Evolutionary conservation across 2,888 invertebrate species (phyloP).

Genomic region (Blastobasis lacticolella): DNA sequence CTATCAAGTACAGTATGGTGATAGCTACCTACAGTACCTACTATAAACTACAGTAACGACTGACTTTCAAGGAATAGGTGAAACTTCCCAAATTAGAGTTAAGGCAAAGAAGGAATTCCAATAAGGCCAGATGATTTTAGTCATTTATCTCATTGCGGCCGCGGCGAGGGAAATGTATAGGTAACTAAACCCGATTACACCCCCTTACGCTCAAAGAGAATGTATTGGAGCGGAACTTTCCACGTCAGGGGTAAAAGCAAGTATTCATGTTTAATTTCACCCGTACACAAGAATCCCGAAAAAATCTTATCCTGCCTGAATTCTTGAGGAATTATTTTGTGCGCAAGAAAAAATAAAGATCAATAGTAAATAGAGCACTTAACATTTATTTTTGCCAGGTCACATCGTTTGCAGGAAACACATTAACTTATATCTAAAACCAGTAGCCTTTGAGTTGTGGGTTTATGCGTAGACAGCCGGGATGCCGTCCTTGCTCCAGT

Average conservation of each 20-base stretch:
- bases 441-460: not conserved
- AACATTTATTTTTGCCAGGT: no score
- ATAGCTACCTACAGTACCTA: no score
- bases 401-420: not conserved
- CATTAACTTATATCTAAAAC: not conserved
- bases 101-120: conserved; percentile 17
- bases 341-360: not conserved
- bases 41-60: no score
- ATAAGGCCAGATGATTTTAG: conserved; percentile 37
- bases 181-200: conserved; percentile 54
- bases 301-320: not conserved
- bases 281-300: conserved; percentile 17
- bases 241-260: conserved; percentile 68
- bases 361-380: not conserved
- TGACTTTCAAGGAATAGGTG: no score
- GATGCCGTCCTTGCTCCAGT: conserved; percentile 64
- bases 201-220: conserved; percentile 65
- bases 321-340: not conserved
- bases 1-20: no score
- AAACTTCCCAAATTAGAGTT: not conserved
- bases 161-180: conserved; percentile 34
- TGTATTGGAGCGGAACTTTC: conserved; percentile 67
- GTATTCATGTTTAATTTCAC: conserved; percentile 71
- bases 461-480: conserved; percentile 42
- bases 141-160: conserved; percentile 43